Conservation (phyloP, 2,113 vertebrate species). For the Delphinus delphis region DNA sequence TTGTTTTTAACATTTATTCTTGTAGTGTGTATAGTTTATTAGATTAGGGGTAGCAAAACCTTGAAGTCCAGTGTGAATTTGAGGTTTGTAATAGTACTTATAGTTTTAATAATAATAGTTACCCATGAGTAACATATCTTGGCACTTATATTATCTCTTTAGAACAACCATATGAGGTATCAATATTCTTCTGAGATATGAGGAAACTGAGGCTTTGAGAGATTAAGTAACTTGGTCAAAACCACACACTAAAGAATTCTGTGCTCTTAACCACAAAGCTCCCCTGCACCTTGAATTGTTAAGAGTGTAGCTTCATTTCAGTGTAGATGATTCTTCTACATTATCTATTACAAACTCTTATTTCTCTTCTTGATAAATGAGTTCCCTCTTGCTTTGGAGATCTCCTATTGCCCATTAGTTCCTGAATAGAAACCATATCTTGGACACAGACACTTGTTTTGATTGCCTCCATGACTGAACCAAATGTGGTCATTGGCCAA, state of each 20-base stretch:
- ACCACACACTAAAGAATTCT: neutral
- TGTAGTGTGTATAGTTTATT: neutral
- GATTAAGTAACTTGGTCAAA: conserved; percentile 41
- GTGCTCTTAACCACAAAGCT: neutral
- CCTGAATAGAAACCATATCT: neutral
- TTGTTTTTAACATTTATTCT: conserved; percentile 30
- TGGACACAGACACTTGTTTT: neutral
- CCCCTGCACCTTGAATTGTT: neutral
- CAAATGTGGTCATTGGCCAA: neutral
- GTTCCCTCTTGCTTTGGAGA: neutral
- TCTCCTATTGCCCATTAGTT: neutral
- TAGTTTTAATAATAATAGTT: conserved; percentile 4
- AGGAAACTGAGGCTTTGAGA: conserved; percentile 52
- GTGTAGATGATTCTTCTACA: neutral
- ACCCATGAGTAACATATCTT: neutral
- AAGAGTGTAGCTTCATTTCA: neutral
- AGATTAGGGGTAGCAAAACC: neutral
- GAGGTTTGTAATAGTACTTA: neutral
- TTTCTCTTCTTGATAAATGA: conserved; percentile 28
- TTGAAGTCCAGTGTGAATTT: neutral
- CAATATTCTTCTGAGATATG: conserved; percentile 1
- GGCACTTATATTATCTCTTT: conserved; percentile 7
- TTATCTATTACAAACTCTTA: neutral
- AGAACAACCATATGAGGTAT: neutral
- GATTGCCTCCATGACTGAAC: neutral